phyloP scores from a whole-genome alignment of 2,113 vertebrate genomes.

The Alouatta palliata region DNA sequence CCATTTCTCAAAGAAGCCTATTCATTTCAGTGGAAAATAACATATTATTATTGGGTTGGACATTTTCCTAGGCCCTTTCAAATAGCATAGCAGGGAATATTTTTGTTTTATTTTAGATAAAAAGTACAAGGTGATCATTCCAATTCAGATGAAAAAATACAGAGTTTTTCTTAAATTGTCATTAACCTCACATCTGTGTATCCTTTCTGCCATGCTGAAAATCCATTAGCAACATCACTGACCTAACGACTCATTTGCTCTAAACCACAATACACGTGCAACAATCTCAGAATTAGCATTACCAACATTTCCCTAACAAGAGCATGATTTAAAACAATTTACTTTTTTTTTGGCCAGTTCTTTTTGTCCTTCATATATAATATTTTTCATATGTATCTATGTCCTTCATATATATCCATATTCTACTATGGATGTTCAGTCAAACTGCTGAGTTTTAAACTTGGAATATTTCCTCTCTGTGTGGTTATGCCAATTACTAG shows the following conservation, averaged over 20 bases:
- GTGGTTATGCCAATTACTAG: neutral
- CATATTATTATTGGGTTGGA: neutral
- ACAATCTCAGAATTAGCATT: neutral
- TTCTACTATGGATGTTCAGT: neutral
- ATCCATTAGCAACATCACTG: neutral
- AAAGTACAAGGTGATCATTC: neutral
- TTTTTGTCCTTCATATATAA: neutral
- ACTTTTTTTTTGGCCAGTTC: neutral
- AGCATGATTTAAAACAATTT: neutral
- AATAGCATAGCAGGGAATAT: neutral
- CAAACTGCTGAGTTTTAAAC: neutral
- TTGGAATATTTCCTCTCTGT: neutral
- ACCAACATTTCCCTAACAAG: neutral
- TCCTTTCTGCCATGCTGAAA: neutral
- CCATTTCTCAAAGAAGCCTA: neutral
- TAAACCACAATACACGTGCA: neutral
- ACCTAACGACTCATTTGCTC: neutral
- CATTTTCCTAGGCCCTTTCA: neutral
- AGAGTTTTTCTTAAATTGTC: neutral
- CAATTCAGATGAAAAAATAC: neutral
- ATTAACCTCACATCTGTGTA: neutral
- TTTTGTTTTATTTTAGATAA: constrained; percentile 31
- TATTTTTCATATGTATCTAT: neutral
- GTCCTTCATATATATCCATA: neutral
- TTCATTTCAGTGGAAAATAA: constrained; percentile 2